Percentiles rank a stretch among this genome's conserved stretches.
Evolutionary conservation across 1,140 invertebrate species (phyloP).

Genomic region (Caenorhabditis tropicalis): DNA sequence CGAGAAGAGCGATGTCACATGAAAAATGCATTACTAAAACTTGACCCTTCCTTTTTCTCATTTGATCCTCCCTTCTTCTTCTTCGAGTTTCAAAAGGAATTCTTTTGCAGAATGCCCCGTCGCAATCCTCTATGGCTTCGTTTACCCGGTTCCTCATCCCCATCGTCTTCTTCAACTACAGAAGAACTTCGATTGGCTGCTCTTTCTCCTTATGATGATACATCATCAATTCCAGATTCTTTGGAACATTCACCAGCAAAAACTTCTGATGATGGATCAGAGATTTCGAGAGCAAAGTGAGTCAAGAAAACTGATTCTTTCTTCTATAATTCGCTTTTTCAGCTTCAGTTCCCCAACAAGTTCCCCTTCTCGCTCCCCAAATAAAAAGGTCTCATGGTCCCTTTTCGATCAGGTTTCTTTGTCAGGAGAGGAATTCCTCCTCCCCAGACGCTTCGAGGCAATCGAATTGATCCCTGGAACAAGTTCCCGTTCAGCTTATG

Average conservation of each 20-base stretch:
- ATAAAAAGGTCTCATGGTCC: constrained; percentile 13
- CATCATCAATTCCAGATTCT: constrained; percentile 10
- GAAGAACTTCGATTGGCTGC: constrained; percentile 3
- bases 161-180: constrained; percentile 1
- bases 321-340: neutral
- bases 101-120: neutral
- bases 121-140: constrained; percentile 30
- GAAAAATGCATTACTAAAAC: constrained; percentile 7
- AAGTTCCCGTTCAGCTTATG: neutral
- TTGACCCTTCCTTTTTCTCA: neutral
- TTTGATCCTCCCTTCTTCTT: neutral
- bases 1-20: neutral
- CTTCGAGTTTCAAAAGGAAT: neutral
- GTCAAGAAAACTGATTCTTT: neutral
- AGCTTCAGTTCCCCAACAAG: constrained; percentile 16
- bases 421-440: constrained; percentile 8
- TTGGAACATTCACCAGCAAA: constrained; percentile 22
- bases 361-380: neutral
- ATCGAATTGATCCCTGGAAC: constrained; percentile 21
- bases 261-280: constrained; percentile 1
- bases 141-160: neutral
- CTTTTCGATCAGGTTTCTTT: constrained; percentile 22
- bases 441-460: constrained; percentile 8
- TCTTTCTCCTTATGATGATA: constrained; percentile 4
- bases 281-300: constrained; percentile 14